Evolutionary conservation across 2,888 invertebrate species (phyloP).

Genomic region (Sphecodes monilicornis): DNA sequence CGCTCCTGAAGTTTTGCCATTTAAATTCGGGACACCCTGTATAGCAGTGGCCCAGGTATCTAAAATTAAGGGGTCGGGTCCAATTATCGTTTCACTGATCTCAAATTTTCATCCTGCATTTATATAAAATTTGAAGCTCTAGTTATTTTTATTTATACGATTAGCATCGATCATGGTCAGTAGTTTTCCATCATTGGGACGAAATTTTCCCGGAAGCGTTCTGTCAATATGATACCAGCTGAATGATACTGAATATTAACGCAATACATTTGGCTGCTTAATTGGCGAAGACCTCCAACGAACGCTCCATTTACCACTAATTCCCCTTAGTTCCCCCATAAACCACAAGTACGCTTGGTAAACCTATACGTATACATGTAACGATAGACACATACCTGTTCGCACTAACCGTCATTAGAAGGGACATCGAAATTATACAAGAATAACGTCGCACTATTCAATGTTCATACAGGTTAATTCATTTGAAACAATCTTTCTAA

Average conservation of each 20-base stretch:
- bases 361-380: constrained; percentile 10
- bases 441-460: neutral
- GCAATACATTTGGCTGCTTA: constrained; percentile 11
- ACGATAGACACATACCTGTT: neutral
- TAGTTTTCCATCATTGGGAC: neutral
- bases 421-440: neutral
- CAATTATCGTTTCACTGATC: neutral
- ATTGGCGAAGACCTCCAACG: constrained; percentile 11
- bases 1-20: no score
- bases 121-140: no score
- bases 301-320: constrained; percentile 9
- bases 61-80: neutral
- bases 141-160: neutral
- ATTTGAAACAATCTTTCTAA: neutral
- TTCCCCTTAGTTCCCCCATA: constrained; percentile 13
- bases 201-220: neutral
- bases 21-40: no score
- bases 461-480: neutral
- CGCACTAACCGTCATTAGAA: neutral
- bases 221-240: neutral
- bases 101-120: no score
- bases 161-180: neutral
- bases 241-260: constrained; percentile 14
- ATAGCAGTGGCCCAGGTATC: neutral
- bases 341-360: constrained; percentile 9